Conservation (phyloP, 2,113 vertebrate genomes). For the Gymnorhina tibicen region DNA sequence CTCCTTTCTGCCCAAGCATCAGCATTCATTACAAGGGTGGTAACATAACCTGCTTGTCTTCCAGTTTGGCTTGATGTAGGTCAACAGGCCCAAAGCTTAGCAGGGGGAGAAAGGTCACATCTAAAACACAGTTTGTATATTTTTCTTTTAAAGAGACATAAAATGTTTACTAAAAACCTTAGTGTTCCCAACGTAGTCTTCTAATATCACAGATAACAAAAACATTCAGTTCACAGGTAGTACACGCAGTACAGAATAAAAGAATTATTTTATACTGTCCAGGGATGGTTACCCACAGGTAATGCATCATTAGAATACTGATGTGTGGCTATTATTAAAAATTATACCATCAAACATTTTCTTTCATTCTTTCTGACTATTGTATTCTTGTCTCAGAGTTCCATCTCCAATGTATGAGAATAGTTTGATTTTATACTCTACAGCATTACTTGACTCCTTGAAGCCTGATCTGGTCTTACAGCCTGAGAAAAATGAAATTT, state of each 20-base stretch:
- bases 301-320: not conserved
- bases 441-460: not conserved
- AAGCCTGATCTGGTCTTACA: not conserved
- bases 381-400: not conserved
- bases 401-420: not conserved
- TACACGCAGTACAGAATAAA: not conserved
- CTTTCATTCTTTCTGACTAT: not conserved
- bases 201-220: not conserved
- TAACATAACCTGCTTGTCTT: not conserved
- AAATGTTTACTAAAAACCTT: not conserved
- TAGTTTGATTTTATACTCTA: not conserved
- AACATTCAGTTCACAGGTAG: not conserved
- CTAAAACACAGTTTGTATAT: not conserved
- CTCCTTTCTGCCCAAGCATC: not conserved
- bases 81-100: not conserved
- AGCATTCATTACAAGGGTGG: not conserved
- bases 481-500: not conserved
- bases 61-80: not conserved
- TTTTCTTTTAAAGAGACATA: not conserved
- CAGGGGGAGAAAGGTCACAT: not conserved
- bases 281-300: not conserved
- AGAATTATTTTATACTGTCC: not conserved
- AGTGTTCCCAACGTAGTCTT: not conserved
- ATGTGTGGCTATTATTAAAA: not conserved
- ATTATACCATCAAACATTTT: not conserved